A percentile compares a stretch with the other conserved stretches of the same genome.
Evolutionary conservation across 2,797 vertebrate species (phyloP).

Genomic region (Lemur catta): DNA sequence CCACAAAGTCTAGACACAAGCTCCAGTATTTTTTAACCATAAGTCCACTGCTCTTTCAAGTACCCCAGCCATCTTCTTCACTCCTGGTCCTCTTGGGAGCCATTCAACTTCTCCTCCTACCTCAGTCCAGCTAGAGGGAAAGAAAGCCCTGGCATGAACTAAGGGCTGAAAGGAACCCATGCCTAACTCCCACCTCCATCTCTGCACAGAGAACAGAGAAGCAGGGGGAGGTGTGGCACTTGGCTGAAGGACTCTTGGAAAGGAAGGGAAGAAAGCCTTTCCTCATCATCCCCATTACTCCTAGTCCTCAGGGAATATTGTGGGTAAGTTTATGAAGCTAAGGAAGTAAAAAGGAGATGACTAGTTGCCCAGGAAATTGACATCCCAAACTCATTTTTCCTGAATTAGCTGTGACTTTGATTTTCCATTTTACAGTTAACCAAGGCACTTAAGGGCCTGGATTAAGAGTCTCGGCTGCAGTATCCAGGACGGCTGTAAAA

Average conservation of each 20-base stretch:
- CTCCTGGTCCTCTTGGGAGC: neutral
- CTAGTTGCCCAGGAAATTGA: constrained; percentile 63
- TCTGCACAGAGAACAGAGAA: constrained; percentile 8
- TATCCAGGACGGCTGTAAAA: constrained; percentile 58
- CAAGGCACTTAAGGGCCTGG: constrained; percentile 61
- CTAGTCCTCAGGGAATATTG: constrained; percentile 51
- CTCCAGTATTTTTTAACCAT: neutral
- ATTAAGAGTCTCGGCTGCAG: constrained; percentile 61
- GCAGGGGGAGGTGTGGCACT: neutral
- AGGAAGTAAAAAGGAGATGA: constrained; percentile 56
- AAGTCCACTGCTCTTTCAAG: neutral
- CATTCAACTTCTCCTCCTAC: constrained; percentile 35
- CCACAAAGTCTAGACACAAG: constrained; percentile 18
- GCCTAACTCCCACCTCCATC: constrained; percentile 3
- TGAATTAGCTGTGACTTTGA: constrained; percentile 68
- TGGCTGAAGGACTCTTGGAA: constrained; percentile 31
- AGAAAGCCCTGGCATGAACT: neutral
- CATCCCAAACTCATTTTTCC: constrained; percentile 65
- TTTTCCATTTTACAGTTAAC: constrained; percentile 76
- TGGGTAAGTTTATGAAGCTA: constrained; percentile 64
- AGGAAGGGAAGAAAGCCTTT: constrained; percentile 52
- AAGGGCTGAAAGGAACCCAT: neutral
- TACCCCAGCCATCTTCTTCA: neutral
- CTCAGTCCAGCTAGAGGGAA: neutral
- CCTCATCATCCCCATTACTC: constrained; percentile 41